Percentiles rank a stretch among this genome's conserved stretches.
phyloP scores from a whole-genome alignment of 2,888 invertebrate genomes.

The Leptogaster cylindrica region DNA sequence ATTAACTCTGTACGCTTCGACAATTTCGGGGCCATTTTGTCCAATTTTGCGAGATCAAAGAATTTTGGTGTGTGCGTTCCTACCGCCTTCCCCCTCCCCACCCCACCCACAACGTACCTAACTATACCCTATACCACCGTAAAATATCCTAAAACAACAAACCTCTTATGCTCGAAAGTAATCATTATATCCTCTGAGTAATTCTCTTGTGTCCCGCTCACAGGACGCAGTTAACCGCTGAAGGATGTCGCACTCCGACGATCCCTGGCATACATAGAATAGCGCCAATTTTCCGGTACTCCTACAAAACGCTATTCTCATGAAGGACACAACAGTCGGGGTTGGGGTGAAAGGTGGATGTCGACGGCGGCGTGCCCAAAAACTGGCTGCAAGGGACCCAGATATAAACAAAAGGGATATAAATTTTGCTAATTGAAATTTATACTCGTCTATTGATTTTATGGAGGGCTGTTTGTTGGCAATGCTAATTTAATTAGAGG shows the following conservation, averaged over 20 bases:
- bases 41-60: constrained; percentile 35
- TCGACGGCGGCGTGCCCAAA: not conserved
- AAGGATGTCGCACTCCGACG: not conserved
- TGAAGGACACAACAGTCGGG: not conserved
- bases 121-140: too few species aligned
- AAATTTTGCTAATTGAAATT: constrained; percentile 49
- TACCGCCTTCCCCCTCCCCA: too few species aligned
- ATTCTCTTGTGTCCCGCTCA: not conserved
- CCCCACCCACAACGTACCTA: too few species aligned
- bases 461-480: constrained; percentile 44
- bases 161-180: constrained; percentile 22
- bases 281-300: constrained; percentile 27
- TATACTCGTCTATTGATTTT: constrained; percentile 48
- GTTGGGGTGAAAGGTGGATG: not conserved
- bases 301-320: too few species aligned
- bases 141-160: constrained; percentile 28
- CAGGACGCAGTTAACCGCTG: not conserved
- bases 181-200: constrained; percentile 26
- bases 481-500: constrained; percentile 48
- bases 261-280: constrained; percentile 9
- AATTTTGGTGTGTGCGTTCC: constrained; percentile 22
- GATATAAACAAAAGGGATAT: constrained; percentile 45
- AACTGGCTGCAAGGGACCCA: constrained; percentile 8
- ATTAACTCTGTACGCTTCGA: constrained; percentile 38
- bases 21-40: constrained; percentile 36